A percentile compares a stretch with the other conserved stretches of the same genome.
Evolutionary conservation across 1,140 invertebrate genomes (phyloP).

Genomic region (Notospermus geniculatus): DNA sequence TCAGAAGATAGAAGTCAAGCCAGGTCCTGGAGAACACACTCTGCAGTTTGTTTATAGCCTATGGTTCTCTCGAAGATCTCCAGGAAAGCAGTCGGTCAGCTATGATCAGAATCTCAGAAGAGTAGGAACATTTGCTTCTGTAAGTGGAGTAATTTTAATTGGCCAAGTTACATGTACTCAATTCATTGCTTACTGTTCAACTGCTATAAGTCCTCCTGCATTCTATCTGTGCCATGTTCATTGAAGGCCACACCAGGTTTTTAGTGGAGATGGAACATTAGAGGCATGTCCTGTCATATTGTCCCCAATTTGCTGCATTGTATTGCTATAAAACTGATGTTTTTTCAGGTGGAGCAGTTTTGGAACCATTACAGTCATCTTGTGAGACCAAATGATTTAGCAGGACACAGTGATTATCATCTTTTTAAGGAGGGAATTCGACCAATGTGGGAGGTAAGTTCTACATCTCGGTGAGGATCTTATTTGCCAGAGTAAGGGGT

Average conservation of each 20-base stretch:
- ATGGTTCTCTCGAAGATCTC: conserved; percentile 79
- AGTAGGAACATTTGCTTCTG: conserved; percentile 67
- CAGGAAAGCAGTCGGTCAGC: conserved; percentile 67
- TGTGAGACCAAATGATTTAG: conserved; percentile 71
- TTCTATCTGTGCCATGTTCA: no score
- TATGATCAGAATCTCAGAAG: conserved; percentile 77
- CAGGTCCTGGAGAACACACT: conserved; percentile 72
- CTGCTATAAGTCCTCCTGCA: no score
- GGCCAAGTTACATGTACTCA: not conserved
- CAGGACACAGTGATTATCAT: conserved; percentile 90
- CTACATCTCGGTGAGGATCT: no score
- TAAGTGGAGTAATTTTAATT: no score
- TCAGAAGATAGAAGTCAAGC: conserved; percentile 29
- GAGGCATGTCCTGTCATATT: no score
- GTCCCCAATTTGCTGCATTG: no score
- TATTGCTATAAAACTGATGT: no score
- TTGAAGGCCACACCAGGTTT: no score
- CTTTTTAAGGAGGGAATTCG: conserved; percentile 98
- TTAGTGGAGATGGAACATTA: no score
- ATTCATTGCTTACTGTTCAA: not conserved
- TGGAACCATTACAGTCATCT: conserved; percentile 93
- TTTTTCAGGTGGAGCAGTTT: conserved; percentile 85
- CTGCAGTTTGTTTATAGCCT: conserved; percentile 86
- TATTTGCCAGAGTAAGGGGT: no score
- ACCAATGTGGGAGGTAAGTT: conserved; percentile 91